Percentiles rank a stretch among this genome's conserved stretches.
These are phyloP conservation scores for Pseudochirops cupreus DNA, from an alignment of 2,797 vertebrate genomes.

Conservation along the genomic window DNA sequence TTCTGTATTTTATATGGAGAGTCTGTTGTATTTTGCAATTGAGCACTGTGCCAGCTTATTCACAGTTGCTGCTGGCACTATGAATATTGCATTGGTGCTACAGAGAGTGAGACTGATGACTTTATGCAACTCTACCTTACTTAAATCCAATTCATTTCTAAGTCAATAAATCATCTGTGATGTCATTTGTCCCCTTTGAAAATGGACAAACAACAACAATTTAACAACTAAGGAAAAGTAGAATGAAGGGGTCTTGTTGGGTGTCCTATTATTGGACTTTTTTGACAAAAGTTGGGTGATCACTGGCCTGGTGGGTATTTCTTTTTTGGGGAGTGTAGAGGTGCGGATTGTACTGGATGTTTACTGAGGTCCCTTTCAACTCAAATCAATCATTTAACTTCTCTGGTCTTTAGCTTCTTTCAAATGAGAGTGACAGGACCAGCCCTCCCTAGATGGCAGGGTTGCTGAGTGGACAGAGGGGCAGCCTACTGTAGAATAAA, in stretches of 20 bases:
- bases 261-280: not conserved
- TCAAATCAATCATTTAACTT: not conserved
- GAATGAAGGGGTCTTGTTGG: not conserved
- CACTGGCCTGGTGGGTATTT: slow-evolving; percentile 32
- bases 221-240: not conserved
- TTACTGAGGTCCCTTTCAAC: not conserved
- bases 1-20: too few species aligned
- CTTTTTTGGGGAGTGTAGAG: not conserved
- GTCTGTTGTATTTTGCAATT: too few species aligned
- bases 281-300: not conserved
- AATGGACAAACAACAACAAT: not conserved
- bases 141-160: not conserved
- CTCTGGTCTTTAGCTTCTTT: not conserved
- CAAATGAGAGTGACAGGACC: not conserved
- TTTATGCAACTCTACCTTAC: not conserved
- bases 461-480: not conserved
- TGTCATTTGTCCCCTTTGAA: not conserved
- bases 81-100: too few species aligned
- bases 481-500: not conserved
- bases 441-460: not conserved
- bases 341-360: not conserved
- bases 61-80: too few species aligned
- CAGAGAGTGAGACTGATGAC: not conserved
- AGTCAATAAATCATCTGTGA: not conserved
- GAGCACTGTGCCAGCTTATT: too few species aligned